Evolutionary conservation across 2,113 vertebrate genomes (phyloP).

Genomic region (Fregata magnificens): DNA sequence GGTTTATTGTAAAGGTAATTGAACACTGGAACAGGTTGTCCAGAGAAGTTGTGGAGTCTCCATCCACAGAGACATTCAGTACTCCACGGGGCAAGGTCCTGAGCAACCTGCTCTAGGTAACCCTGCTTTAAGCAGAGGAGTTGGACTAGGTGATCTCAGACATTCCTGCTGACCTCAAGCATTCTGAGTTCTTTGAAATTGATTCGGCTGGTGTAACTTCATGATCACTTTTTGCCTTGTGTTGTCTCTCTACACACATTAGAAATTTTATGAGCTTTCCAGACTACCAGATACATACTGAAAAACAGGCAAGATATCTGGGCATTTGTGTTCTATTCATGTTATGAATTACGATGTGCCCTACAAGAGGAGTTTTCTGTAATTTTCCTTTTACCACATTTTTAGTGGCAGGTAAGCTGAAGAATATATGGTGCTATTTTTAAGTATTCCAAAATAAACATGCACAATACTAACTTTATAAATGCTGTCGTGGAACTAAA

Average conservation of each 20-base stretch:
- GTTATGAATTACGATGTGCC: neutral
- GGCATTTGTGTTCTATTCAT: neutral
- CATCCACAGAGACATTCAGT: neutral
- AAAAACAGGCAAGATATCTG: neutral
- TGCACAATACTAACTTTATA: neutral
- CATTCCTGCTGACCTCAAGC: neutral
- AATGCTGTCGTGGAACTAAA: neutral
- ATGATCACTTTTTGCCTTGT: neutral
- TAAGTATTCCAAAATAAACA: neutral
- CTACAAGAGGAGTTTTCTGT: neutral
- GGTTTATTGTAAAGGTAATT: neutral
- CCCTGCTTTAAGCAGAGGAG: neutral
- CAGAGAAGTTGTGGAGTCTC: neutral
- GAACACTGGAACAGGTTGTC: neutral
- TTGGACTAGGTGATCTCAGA: neutral
- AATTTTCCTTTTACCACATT: neutral
- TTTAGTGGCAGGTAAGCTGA: neutral
- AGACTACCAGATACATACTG: neutral
- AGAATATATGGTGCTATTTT: neutral
- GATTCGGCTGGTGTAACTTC: neutral
- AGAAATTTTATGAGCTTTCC: neutral
- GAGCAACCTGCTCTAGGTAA: neutral
- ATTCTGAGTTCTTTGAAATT: neutral
- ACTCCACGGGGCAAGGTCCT: neutral
- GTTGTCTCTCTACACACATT: neutral